Evolutionary conservation across 1,140 invertebrate species (phyloP), one percentile per base, ranked within the genome.

Genomic region (Acromyrmex heyeri): DNA sequence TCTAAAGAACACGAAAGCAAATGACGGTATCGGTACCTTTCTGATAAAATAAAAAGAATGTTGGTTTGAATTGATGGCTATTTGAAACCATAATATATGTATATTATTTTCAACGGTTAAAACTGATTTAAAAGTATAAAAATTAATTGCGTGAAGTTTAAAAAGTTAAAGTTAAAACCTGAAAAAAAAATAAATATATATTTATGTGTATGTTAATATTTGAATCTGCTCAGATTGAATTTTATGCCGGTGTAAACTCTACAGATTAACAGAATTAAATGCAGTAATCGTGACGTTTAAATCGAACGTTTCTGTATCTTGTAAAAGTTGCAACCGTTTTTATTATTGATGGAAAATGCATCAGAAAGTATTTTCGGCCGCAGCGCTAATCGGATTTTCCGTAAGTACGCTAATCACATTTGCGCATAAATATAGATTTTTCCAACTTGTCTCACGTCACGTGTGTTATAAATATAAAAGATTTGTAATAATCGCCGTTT

Each of bases 301-400:
- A 30, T 70, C 38, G 21, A 78, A 78, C 2, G 24, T 72, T 70
- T 57, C 78, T 16, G 12, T n/a, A 44, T 21, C 44, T 67, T 48
- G 34, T 14, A 12, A 16, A 59, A 18, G 10, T 59, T n/a, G 24
- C 7, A 57, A 55, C 27, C 10, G 65, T 16, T 82, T 70, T 72
- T 59, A 82, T 72, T 72, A 57, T 34, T 24, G 59, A 12, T 24
- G 30, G 30, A 44, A 72, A 59, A 67, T 38, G 64, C 55, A 61
- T 48, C 79, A 16, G 12, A 21, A 57, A 30, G 3, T 50, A 50
- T 81, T 70, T 3, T 6, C 0, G 27, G 34, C 48, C 38, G 55
- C 16, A 24, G 8, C 27, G 27, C 18, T 59, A 70, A 81, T 73
- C 53, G 79, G 34, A 30, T 48, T 73, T 34, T 38, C 24, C 53